These are phyloP conservation scores for Drosophila subquinaria DNA, from an alignment of 2,888 invertebrate genomes.

Conservation along the genomic window DNA sequence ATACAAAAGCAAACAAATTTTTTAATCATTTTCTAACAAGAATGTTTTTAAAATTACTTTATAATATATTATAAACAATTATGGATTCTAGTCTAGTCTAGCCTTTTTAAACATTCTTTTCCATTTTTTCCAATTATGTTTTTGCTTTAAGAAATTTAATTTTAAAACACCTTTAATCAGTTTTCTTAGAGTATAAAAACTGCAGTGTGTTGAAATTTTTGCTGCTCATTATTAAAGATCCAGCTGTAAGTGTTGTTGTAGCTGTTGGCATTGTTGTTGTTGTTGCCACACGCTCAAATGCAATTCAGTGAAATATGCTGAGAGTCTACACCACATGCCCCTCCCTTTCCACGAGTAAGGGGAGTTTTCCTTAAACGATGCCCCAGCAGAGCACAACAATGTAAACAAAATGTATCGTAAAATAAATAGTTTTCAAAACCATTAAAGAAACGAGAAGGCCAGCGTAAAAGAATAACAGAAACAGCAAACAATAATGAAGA, in stretches of 20 bases:
- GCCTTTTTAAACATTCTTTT: too few species aligned
- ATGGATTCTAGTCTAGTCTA: too few species aligned
- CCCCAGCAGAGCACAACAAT: slow-evolving; percentile 54
- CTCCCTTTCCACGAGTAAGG: neutral
- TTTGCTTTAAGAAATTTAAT: neutral
- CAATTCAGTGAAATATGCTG: slow-evolving; percentile 71
- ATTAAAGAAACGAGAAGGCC: slow-evolving; percentile 49
- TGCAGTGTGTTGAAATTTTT: slow-evolving; percentile 4
- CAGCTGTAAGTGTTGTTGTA: slow-evolving; percentile 22
- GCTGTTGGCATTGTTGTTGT: slow-evolving; percentile 31
- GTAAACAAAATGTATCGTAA: slow-evolving; percentile 80
- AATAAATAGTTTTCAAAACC: slow-evolving; percentile 76
- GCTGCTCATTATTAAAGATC: slow-evolving; percentile 20
- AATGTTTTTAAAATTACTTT: too few species aligned
- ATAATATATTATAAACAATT: too few species aligned
- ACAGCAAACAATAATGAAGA: slow-evolving; percentile 2
- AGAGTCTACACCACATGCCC: slow-evolving; percentile 16
- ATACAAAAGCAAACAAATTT: too few species aligned
- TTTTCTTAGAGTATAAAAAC: neutral
- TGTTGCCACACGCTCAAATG: slow-evolving; percentile 54
- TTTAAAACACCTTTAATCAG: neutral
- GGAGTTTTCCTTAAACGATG: slow-evolving; percentile 41
- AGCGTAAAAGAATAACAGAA: slow-evolving; percentile 21
- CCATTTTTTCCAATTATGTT: too few species aligned
- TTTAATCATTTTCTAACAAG: too few species aligned